phyloP scores from a whole-genome alignment of 2,797 vertebrate species.

The Chaenodraco wilsoni region DNA sequence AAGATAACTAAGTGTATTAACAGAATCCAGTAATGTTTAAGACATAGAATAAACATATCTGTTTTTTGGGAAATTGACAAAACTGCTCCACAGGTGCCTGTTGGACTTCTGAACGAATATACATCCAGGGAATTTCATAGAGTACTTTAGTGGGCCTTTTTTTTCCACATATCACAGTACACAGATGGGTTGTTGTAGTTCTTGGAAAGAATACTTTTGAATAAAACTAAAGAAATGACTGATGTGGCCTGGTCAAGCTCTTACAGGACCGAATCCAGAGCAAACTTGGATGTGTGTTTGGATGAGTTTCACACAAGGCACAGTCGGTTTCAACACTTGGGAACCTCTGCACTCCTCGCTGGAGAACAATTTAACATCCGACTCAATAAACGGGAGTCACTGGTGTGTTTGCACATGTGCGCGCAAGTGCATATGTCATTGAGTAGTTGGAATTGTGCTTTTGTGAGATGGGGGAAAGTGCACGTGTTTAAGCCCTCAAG shows the following conservation, averaged over 20 bases:
- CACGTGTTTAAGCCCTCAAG: conserved; percentile 25
- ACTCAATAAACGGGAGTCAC: conserved; percentile 74
- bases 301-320: conserved; percentile 68
- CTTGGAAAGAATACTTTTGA: conserved; percentile 44
- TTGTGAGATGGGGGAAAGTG: conserved; percentile 44
- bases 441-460: conserved; percentile 40
- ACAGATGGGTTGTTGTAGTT: conserved; percentile 63
- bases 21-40: conserved; percentile 40
- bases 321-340: conserved; percentile 72
- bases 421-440: conserved; percentile 36
- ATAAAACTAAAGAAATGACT: conserved; percentile 45
- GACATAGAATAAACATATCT: conserved; percentile 8
- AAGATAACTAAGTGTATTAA: conserved; percentile 39
- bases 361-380: conserved; percentile 74
- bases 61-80: conserved; percentile 22
- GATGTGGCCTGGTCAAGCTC: conserved; percentile 68
- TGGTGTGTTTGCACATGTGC: conserved; percentile 55
- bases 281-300: conserved; percentile 68
- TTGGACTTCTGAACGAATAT: conserved; percentile 37
- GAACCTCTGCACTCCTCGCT: conserved; percentile 56
- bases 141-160: conserved; percentile 21
- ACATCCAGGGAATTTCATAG: conserved; percentile 40
- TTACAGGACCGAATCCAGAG: conserved; percentile 63
- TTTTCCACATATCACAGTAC: conserved; percentile 34
- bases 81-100: conserved; percentile 45